phyloP scores from a whole-genome alignment of 2,888 invertebrate genomes.

The Phoenoteleia sp. region DNA sequence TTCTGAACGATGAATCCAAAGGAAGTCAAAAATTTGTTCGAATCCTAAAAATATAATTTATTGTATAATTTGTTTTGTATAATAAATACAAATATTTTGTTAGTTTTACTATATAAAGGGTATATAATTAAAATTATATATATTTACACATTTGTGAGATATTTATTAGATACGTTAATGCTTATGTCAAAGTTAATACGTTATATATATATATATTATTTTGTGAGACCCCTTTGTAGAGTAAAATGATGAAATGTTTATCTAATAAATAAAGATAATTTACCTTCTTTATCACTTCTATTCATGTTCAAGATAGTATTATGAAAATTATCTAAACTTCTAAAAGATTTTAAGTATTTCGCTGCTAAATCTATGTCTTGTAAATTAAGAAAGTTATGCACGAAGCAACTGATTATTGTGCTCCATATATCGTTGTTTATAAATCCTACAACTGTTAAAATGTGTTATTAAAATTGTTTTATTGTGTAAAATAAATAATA shows the following conservation, averaged over 20 bases:
- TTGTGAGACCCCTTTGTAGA: too few species aligned
- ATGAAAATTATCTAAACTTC: conserved; percentile 83
- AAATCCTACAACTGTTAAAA: conserved; percentile 86
- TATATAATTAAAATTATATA: too few species aligned
- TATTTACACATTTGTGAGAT: too few species aligned
- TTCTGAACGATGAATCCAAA: conserved; percentile 17
- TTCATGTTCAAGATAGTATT: conserved; percentile 85
- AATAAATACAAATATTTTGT: too few species aligned
- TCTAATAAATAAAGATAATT: too few species aligned
- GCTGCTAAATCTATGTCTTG: conserved; percentile 81
- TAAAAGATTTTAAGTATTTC: conserved; percentile 81
- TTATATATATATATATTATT: too few species aligned
- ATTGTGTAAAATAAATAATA: too few species aligned
- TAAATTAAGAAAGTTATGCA: conserved; percentile 82
- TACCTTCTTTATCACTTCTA: conserved; percentile 80
- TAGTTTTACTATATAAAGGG: too few species aligned
- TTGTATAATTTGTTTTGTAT: neutral
- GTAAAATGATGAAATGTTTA: too few species aligned
- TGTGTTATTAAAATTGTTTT: too few species aligned
- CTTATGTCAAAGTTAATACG: too few species aligned
- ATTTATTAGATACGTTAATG: too few species aligned
- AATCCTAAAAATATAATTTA: conserved; percentile 41
- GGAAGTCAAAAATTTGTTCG: conserved; percentile 26
- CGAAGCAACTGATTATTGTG: conserved; percentile 83
- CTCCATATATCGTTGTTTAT: conserved; percentile 85